Base-by-base conservation (phyloP, 1,140 invertebrate genomes). In the Drosophila arawakana region DNA sequence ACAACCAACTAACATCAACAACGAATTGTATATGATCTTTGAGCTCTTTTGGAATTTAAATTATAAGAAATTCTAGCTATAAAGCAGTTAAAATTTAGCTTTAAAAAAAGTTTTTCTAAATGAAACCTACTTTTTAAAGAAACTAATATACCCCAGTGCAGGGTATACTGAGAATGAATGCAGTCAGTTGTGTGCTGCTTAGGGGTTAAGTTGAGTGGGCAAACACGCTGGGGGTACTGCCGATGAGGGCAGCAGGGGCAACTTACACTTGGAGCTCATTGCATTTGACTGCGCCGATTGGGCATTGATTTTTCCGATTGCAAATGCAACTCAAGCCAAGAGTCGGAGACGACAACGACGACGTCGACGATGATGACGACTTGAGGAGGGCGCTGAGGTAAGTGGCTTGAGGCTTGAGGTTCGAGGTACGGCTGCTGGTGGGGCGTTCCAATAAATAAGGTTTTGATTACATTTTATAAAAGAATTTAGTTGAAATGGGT, bases 401-500 rank as follows among this genome's bases (percentile, higher is more conserved):
- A 7, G 15, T 15, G 15, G 15, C 15, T 15, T 15, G 15, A 15
- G 15, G 15, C 15, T 15, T 15, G 21, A 18, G 46, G 46, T 18
- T 41, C 47, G 57, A 1, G 15, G 43, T 34, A 18, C 6, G 3
- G 25, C 25, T 3, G 4, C 25, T 50, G 11, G 13, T 47, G 10
- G 67, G 25, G 34, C 43, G 49, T 41, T 50, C 47, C 80, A 83
- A 89, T 86, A 89, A 91, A 90, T 91, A 80, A 91, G 90, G 84
- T 91, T 92, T 91, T 91, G 84, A 91, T 91, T 91, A 86, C 88
- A 91, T 91, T 91, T 81, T 84, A 85, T 90, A 86, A 91, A 91
- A 78, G 85, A 84, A 89, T 90, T 90, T 90, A 86, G 80, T 83
- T 90, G 67, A 77, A 68, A 73, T 61, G 86, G 79, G 69, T 30